Base-by-base conservation (phyloP, 1,140 invertebrate genomes). In the Amphibalanus amphitrite region DNA sequence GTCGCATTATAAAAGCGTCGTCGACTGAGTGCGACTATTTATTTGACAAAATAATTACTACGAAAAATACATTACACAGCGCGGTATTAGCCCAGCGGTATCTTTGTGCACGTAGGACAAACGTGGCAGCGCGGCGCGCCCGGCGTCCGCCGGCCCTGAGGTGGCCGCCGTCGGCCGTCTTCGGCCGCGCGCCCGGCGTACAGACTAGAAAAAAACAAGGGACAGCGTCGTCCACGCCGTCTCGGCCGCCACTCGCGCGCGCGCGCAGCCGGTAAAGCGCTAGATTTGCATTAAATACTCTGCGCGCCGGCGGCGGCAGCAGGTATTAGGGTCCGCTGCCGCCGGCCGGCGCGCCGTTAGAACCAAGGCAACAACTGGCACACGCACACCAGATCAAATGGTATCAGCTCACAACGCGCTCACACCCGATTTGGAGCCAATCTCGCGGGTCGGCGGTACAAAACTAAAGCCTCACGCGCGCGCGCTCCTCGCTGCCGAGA, bases 31-130 rank as follows among this genome's bases (percentile, higher is more conserved):
- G 47, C 47, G 20, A 59, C 47, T 59, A 59, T 59, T 59, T 59
- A 59, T 59, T 59, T 59, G 47, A 59, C 47, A 59, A 59, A 59
- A 59, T 59, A 59, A 59, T 59, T 59, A 59, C 47, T 59, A 59
- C 47, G 47, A 59, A 59, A 20, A 59, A 59, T 20, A 59, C 20
- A 59, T 23, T 20, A 20, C 47, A 59, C 47, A 59, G 13, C 10
- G 47, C 47, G 3, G 47, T 38, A 59, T 59, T 59, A 59, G 47
- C 13, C 47, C 47, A 59, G 47, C 47, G 47, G 47, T 59, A 59
- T 59, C 47, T 3, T 59, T 59, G 47, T 59, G 47, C 47, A 59
- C 47, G 1, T 38, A 59, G 20, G 47, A 59, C 47, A 59, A 59
- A 59, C 17, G 17, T 23, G 47, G 47, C 17, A 15, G 33, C 33